phyloP scores from a whole-genome alignment of 2,113 vertebrate genomes.

The Marmota flaviventris region DNA sequence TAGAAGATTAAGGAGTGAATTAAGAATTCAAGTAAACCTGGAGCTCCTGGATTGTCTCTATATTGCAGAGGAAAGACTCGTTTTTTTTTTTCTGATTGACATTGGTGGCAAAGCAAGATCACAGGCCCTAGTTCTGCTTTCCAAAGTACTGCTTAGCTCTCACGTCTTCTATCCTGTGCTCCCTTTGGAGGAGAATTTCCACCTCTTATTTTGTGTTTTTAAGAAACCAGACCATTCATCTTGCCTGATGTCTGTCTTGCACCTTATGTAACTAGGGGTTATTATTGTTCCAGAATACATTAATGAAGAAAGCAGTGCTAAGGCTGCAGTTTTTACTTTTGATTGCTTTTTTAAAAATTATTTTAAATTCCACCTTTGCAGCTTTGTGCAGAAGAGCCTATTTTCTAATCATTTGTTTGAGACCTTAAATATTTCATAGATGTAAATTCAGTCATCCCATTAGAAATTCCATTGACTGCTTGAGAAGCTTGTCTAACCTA shows the following conservation, averaged over 20 bases:
- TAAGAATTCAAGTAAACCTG: neutral
- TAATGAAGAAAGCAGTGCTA: neutral
- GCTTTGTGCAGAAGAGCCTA: neutral
- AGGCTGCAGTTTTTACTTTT: neutral
- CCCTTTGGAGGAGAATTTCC: neutral
- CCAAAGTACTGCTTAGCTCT: too few species aligned
- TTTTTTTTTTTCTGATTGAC: neutral
- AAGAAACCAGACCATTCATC: neutral
- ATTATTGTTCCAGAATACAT: neutral
- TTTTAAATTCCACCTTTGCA: neutral
- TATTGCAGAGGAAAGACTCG: neutral
- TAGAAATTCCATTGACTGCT: constrained; percentile 9
- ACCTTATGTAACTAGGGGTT: neutral
- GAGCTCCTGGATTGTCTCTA: neutral
- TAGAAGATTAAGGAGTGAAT: neutral
- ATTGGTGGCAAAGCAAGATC: neutral
- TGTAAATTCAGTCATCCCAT: neutral
- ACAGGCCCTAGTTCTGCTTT: neutral
- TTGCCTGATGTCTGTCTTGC: neutral
- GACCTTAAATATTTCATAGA: constrained; percentile 16
- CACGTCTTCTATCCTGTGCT: neutral
- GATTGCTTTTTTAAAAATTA: neutral
- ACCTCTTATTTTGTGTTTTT: constrained; percentile 19
- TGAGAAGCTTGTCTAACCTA: neutral
- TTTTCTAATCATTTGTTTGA: neutral